Evolutionary conservation across 92 coral and sea anemone species (phyloP), one percentile per base, ranked within the genome.

Genomic region (Siderastrea siderea): DNA sequence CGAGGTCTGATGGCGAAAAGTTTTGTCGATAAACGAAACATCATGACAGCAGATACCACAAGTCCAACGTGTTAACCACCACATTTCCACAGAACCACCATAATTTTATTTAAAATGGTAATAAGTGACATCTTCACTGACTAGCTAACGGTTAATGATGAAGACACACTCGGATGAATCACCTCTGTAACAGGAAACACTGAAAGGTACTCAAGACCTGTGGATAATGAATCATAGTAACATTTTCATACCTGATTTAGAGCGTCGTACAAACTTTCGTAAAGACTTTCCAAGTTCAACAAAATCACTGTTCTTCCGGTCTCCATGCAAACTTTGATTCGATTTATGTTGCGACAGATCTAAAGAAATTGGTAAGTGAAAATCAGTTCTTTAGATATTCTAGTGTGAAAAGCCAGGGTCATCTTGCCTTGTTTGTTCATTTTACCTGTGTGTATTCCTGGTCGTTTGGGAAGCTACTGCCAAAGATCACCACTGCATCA

Each of bases 251-350:
- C 98, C 98, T 94, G 98, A 89, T 94, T 94, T 11, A 94, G 81
- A 9, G 94, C 98, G 68, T 94, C 98, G 80, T 94, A 94, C 8
- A 93, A 88, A 80, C 96, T 91, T 45, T 93, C 93, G 72, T 87
- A 91, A 19, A 89, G 88, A 47, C 79, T 89, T 81, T 93, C 96
- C 61, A 95, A 83, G 74, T 93, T 93, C 67, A 95, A 86, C 52
- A 93, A 86, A 48, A 95, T 90, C 67, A 95, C 96, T 54, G 92
- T 93, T 51, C 95, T 87, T 17, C 98, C 98, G 14, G 98, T 93
- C 77, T 95, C 98, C 98, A 95, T 95, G 85, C 98, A 95, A 62
- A 95, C 93, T 82, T 95, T 95, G 73, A 95, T 95, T 10, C 96
- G 95, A 79, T 95, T 95, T 78, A 95, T 95, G 90, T 95, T 95